Evolutionary conservation across 2,888 invertebrate genomes (phyloP).

Genomic region (Agrotis clavis): DNA sequence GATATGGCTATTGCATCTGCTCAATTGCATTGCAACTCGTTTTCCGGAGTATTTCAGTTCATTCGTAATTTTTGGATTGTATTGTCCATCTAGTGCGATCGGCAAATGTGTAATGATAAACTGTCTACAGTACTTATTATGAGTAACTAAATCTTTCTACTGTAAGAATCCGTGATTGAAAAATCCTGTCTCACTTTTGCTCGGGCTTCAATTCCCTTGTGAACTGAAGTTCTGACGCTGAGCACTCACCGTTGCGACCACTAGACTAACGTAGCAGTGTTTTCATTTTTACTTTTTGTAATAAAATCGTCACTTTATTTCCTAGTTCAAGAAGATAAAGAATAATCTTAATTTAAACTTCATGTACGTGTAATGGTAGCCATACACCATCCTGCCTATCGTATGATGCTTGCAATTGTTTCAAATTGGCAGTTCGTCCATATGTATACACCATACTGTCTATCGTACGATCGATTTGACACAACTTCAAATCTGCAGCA

Average conservation of each 20-base stretch:
- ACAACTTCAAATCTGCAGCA: too few relatives aligned
- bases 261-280: neutral
- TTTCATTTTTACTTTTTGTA: neutral
- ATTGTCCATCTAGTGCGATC: neutral
- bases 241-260: neutral
- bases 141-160: too few relatives aligned
- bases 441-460: too few relatives aligned
- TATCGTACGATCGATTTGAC: too few relatives aligned
- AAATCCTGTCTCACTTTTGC: neutral
- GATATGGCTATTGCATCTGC: slow-evolving; percentile 1
- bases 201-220: neutral
- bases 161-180: neutral
- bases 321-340: neutral
- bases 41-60: neutral
- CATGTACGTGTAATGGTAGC: too few relatives aligned
- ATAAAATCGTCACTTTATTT: neutral
- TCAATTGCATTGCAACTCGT: neutral
- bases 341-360: too few relatives aligned
- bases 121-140: too few relatives aligned
- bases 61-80: neutral
- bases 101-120: too few relatives aligned
- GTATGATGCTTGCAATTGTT: too few relatives aligned
- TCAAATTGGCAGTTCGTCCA: too few relatives aligned
- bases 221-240: neutral
- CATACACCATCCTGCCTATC: too few relatives aligned